phyloP scores from a whole-genome alignment of 2,113 vertebrate species.

The Callocephalon fimbriatum region DNA sequence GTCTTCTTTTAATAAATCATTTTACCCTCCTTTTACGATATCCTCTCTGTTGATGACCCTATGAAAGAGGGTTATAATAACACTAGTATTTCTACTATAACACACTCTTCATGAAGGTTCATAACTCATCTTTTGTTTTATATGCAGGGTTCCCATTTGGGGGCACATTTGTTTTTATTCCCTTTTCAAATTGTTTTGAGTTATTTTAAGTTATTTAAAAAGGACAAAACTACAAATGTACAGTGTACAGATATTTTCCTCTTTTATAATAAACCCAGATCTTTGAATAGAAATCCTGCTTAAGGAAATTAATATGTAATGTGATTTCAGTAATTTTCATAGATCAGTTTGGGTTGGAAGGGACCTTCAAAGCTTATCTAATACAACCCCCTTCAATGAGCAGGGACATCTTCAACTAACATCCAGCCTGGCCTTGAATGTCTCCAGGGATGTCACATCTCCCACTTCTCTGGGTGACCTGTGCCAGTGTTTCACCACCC shows the following conservation, averaged over 20 bases:
- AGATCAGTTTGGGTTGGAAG: not conserved
- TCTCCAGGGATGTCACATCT: not conserved
- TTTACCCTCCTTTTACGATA: not conserved
- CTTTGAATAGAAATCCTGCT: not conserved
- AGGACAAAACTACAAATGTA: not conserved
- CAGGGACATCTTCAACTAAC: not conserved
- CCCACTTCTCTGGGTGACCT: not conserved
- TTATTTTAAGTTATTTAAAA: constrained; percentile 2
- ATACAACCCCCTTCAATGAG: not conserved
- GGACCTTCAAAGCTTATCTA: not conserved
- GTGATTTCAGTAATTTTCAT: not conserved
- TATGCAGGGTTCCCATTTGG: not conserved
- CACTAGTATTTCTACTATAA: not conserved
- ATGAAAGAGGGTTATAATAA: not conserved
- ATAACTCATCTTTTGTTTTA: not conserved
- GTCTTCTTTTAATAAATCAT: not conserved
- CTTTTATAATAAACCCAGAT: not conserved
- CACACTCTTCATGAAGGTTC: not conserved
- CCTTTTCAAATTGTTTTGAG: constrained; percentile 3
- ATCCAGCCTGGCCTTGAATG: not conserved
- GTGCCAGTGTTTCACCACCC: not conserved
- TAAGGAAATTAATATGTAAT: not conserved
- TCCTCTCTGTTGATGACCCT: not conserved
- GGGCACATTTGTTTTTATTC: not conserved
- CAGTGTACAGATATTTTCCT: not conserved